A percentile compares a stretch with the other conserved stretches of the same genome.
Evolutionary conservation across 2,888 invertebrate species (phyloP).

Genomic region (Caenorhabditis zanzibari): DNA sequence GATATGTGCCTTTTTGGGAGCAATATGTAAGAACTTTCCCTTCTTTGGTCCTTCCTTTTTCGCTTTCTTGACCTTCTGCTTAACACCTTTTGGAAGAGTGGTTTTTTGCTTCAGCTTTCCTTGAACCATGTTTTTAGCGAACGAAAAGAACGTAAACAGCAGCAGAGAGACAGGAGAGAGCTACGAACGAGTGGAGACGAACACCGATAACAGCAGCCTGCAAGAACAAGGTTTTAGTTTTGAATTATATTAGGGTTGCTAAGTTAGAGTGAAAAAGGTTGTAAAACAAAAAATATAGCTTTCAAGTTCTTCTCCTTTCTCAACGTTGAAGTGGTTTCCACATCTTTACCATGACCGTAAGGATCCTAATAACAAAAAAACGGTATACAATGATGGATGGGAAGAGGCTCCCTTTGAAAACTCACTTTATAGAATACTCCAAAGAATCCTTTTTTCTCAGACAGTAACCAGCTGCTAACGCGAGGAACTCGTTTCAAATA

Average conservation of each 20-base stretch:
- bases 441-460: constrained; percentile 85
- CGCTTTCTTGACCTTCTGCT: constrained; percentile 74
- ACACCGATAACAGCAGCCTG: constrained; percentile 84
- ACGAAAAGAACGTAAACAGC: constrained; percentile 84
- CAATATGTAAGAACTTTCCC: constrained; percentile 74
- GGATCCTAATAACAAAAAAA: too few relatives aligned
- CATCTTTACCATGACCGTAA: too few relatives aligned
- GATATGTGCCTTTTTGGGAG: constrained; percentile 76
- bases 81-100: constrained; percentile 78
- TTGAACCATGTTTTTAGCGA: constrained; percentile 80
- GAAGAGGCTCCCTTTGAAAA: too few relatives aligned
- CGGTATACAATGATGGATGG: too few relatives aligned
- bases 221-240: neutral
- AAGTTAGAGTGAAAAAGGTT: too few relatives aligned
- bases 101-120: constrained; percentile 71
- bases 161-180: constrained; percentile 83
- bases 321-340: too few relatives aligned
- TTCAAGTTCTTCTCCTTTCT: too few relatives aligned
- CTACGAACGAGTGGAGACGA: constrained; percentile 84
- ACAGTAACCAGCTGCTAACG: constrained; percentile 84
- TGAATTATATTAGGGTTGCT: too few relatives aligned
- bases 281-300: too few relatives aligned
- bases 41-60: constrained; percentile 69
- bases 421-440: constrained; percentile 85
- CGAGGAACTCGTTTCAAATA: constrained; percentile 85